phyloP scores from a whole-genome alignment of 2,888 invertebrate genomes.

The Megastigmus dorsalis region DNA sequence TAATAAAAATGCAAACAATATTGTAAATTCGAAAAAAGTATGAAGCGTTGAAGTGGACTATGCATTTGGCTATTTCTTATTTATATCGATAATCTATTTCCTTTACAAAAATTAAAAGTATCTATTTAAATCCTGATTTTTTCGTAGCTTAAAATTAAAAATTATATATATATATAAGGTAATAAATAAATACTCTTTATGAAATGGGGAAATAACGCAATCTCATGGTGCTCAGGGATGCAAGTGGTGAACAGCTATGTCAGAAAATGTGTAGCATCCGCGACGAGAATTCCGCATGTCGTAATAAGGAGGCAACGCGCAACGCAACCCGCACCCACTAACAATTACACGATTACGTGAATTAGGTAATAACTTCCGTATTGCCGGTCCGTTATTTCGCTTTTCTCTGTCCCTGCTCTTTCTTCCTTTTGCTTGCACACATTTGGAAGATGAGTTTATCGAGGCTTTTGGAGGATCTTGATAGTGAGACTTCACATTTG shows the following conservation, averaged over 20 bases:
- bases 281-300: constrained; percentile 27
- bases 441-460: neutral
- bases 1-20: too few relatives aligned
- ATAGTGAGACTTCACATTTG: neutral
- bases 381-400: neutral
- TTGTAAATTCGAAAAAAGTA: neutral
- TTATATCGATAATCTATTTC: too few relatives aligned
- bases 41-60: too few relatives aligned
- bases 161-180: neutral
- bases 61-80: too few relatives aligned
- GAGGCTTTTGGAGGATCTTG: neutral
- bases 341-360: constrained; percentile 43
- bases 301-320: constrained; percentile 32
- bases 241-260: neutral
- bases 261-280: constrained; percentile 4
- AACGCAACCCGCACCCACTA: neutral
- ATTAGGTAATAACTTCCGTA: constrained; percentile 46
- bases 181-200: neutral
- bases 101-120: neutral
- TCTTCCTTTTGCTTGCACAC: neutral
- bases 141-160: neutral
- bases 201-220: constrained; percentile 16
- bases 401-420: neutral
- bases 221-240: neutral
- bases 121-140: neutral